These are phyloP conservation scores for Aphelenchoides avenae DNA, from an alignment of 1,140 invertebrate genomes.

Conservation along the genomic window DNA sequence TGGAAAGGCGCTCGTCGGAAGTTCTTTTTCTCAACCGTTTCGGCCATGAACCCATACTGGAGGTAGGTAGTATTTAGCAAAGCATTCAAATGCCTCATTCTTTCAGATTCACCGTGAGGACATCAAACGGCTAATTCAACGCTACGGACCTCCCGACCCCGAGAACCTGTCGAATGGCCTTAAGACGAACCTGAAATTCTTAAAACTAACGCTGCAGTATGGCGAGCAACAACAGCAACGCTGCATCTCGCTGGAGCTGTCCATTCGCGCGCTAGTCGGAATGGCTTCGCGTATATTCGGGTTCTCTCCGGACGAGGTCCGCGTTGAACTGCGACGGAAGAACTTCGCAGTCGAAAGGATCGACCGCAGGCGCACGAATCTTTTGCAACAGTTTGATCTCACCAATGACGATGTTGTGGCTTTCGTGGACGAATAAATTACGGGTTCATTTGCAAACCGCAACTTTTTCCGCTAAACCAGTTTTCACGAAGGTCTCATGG, in stretches of 20 bases:
- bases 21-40: conserved; percentile 30
- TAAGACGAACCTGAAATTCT: background rate
- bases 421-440: too few species aligned
- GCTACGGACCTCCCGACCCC: too few species aligned
- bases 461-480: too few species aligned
- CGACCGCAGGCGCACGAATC: conserved; percentile 27
- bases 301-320: conserved; percentile 21
- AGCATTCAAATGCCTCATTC: background rate
- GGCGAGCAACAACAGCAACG: background rate
- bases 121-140: too few species aligned
- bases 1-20: conserved; percentile 23
- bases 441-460: too few species aligned
- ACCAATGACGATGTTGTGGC: conserved; percentile 15
- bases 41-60: background rate
- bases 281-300: conserved; percentile 18
- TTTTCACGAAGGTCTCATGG: too few species aligned
- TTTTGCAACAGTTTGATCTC: conserved; percentile 30
- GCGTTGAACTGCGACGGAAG: conserved; percentile 14
- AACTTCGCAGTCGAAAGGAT: conserved; percentile 15
- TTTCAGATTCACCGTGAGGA: background rate
- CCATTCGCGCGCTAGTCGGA: conserved; percentile 29
- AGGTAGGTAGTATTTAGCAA: background rate
- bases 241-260: conserved; percentile 14
- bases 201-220: conserved; percentile 10
- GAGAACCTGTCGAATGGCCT: too few species aligned